Conservation (phyloP, 2,888 invertebrate genomes). For the Drosophila fulvimacula region DNA sequence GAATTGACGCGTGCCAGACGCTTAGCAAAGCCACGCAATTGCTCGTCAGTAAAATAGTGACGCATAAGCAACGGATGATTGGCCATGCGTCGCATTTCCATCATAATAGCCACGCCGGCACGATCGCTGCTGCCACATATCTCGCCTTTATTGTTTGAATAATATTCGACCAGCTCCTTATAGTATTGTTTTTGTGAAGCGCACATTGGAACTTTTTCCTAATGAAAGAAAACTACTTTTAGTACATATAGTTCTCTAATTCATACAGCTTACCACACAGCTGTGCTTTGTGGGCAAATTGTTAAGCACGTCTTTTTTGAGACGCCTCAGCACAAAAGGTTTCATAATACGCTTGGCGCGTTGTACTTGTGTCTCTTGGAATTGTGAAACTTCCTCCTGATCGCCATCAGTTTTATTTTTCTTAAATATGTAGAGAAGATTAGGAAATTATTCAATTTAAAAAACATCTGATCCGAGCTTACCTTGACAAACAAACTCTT, state of each 20-base stretch:
- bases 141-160: constrained; percentile 87
- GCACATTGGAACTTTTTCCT: constrained; percentile 88
- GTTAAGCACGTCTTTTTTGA: constrained; percentile 94
- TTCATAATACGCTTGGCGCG: constrained; percentile 98
- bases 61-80: constrained; percentile 96
- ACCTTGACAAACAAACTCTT: constrained; percentile 94
- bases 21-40: constrained; percentile 89
- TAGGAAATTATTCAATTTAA: neutral
- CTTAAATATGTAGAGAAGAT: constrained; percentile 67
- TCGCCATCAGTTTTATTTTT: constrained; percentile 86
- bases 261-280: constrained; percentile 85
- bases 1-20: constrained; percentile 88
- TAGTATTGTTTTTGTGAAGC: constrained; percentile 91
- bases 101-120: constrained; percentile 92
- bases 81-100: constrained; percentile 96
- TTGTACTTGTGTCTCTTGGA: constrained; percentile 94
- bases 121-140: constrained; percentile 87
- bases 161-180: constrained; percentile 89
- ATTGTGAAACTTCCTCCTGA: constrained; percentile 89
- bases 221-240: neutral
- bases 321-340: constrained; percentile 95
- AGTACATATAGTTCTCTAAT: neutral
- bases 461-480: neutral
- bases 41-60: constrained; percentile 88
- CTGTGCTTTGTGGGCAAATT: constrained; percentile 94